Evolutionary conservation across 2,113 vertebrate species (phyloP), one percentile per base, ranked within the genome.

Genomic region (Crypturellus undulatus): DNA sequence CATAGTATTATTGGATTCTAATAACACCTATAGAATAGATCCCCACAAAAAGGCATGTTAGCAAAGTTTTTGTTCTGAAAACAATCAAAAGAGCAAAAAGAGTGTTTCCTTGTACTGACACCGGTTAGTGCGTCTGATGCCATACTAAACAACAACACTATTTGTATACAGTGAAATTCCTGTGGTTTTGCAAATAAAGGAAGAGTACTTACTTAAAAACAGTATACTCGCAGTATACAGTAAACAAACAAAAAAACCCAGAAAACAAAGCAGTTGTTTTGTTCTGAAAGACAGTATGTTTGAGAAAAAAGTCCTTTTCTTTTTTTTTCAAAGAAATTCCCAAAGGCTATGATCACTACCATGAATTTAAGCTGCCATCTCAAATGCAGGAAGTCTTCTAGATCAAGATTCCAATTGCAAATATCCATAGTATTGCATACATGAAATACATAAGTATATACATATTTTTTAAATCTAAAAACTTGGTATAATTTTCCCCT

Each of bases 401-500:
- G 38, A 81, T 76, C 73, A 91, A 79, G 26, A 13, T 65, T 93
- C 84, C 75, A 87, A 8, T 54, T 24, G 72, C 45, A 89, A 79
- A 82, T 43, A 87, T 58, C 49, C 7, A 14, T 49, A 34, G 34
- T 38, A 76, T 87, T 40, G 84, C 34, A 69, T 22, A 76, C 62
- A 89, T 45, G 10, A 91, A 82, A 89, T 79, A 49, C 38, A 16
- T 22, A 81, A 62, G 5, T 54, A 70, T n/a, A 76, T 49, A 13
- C 17, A 79, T 60, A 62, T 81, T 84, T 64, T 47, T 42, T 79
- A 75, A 36, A 67, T 80, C 40, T 84, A 93, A 93, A 90, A 89
- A 2, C 30, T 84, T 84, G 32, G 56, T 28, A 86, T 64, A 73
- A 45, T 89, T 87, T 92, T 84, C 17, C 54, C 43, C 52, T 79